Evolutionary conservation across 2,888 invertebrate genomes (phyloP).

Genomic region (Agonopterix subpropinquella): DNA sequence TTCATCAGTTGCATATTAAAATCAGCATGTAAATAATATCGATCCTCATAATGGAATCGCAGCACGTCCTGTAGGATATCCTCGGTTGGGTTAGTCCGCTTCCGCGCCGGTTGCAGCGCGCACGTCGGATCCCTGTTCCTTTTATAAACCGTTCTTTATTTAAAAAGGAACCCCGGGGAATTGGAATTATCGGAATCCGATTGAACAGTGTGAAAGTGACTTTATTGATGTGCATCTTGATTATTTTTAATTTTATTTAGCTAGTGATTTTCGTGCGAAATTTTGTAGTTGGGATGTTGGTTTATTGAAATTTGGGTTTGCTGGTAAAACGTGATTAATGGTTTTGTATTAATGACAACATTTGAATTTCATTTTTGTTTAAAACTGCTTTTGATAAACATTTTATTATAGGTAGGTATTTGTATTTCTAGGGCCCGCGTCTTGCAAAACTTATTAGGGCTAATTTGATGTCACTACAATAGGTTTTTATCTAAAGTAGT

Average conservation of each 20-base stretch:
- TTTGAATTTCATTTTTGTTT: no score
- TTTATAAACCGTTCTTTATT: not conserved
- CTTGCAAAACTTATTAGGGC: no score
- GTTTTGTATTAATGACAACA: no score
- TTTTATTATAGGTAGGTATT: no score
- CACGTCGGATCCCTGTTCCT: conserved; percentile 34
- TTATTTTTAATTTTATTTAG: no score
- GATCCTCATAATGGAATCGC: conserved; percentile 60
- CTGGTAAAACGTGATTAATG: no score
- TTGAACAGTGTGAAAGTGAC: conserved; percentile 8
- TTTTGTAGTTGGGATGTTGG: not conserved
- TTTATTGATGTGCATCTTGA: conserved; percentile 6
- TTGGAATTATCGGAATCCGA: conserved; percentile 1
- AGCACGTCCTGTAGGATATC: conserved; percentile 67
- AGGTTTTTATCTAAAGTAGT: no score
- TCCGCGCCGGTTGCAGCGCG: conserved; percentile 59
- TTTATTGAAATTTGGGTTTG: no score
- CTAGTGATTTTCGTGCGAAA: not conserved
- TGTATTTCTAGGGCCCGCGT: no score
- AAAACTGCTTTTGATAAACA: no score
- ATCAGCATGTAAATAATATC: conserved; percentile 66
- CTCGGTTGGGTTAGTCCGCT: conserved; percentile 52
- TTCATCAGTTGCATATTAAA: conserved; percentile 53
- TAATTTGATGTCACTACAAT: no score
- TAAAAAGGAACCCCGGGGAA: no score